Conservation (phyloP, 1,140 invertebrate genomes). For the Drosophila parabipectinata region DNA sequence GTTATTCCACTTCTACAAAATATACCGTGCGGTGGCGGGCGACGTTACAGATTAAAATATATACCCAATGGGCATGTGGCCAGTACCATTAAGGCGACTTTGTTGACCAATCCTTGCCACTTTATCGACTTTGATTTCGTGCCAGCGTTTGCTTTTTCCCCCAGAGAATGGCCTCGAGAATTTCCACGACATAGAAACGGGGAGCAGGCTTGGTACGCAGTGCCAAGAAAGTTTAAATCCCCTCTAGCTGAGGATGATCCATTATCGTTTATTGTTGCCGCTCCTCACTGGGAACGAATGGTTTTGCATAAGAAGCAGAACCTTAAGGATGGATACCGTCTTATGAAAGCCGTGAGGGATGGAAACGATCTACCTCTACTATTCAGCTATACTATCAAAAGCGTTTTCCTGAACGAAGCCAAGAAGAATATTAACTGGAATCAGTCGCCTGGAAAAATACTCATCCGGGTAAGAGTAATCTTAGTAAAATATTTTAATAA, state of each 20-base stretch:
- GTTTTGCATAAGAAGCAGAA: constrained; percentile 42
- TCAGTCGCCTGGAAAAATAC: too few species aligned
- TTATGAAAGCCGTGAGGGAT: constrained; percentile 51
- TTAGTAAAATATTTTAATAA: too few species aligned
- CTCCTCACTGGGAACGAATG: constrained; percentile 53
- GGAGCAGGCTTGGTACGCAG: constrained; percentile 44
- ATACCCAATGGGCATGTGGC: constrained; percentile 36
- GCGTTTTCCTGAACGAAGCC: constrained; percentile 12
- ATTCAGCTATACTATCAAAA: constrained; percentile 53
- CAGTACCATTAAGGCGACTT: constrained; percentile 47
- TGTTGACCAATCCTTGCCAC: neutral
- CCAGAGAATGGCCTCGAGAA: constrained; percentile 16
- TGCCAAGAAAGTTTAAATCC: constrained; percentile 28
- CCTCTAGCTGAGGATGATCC: constrained; percentile 9
- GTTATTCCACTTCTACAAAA: constrained; percentile 28
- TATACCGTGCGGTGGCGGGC: constrained; percentile 6
- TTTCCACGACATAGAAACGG: neutral
- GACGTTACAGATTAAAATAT: constrained; percentile 35
- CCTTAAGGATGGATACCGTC: constrained; percentile 47
- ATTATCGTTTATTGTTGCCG: constrained; percentile 45
- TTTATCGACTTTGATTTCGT: constrained; percentile 61
- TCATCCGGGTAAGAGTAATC: too few species aligned
- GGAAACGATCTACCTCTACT: constrained; percentile 36
- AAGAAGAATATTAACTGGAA: too few species aligned
- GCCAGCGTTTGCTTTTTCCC: constrained; percentile 48